Evolutionary conservation across 1,140 invertebrate species (phyloP), one percentile per base, ranked within the genome.

Genomic region (Drosophila ironensis): DNA sequence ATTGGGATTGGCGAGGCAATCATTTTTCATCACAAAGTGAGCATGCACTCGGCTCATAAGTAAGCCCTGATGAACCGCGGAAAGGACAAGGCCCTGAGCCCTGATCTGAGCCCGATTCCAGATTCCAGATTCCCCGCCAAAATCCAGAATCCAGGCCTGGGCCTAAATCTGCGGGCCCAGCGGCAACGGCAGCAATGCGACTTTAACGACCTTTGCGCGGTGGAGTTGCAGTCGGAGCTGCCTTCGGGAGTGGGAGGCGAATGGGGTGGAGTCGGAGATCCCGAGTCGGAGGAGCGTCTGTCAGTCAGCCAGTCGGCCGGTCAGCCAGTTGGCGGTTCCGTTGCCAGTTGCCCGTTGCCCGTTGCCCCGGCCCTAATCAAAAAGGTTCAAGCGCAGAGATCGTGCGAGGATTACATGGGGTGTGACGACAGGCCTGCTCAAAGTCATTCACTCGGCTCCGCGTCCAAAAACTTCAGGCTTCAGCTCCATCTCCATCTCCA

Each of bases 361-460:
- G 11, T 33, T 56, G 46, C 53, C 51, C 53, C 37, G 14, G 44
- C 52, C 52, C 46, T 63, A 61, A 72, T 72, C 68, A 71, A 50
- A 78, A 66, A 63, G 52, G 75, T 63, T 64, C 54, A 64, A 68
- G 60, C 59, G 75, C 56, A 48, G 45, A 86, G 78, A 84, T 84
- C 78, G 78, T 84, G 78, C 80, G 74, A 84, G 78, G 78, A 84
- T 84, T 84, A 71, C 74, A 63, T 67, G 77, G 68, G 72, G 78
- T 73, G 78, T 73, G 78, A 74, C 78, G 68, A 72, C 76, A 74
- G 75, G 56, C 63, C 64, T 19, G 47, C 59, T 67, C 46, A 66
- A 67, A 69, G 75, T 73, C 69, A 80, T 78, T 78, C 56, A 74
- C 46, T 66, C 60, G 33, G 24, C 59, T 38, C 40, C 56, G 42